Conservation (phyloP, 2,797 vertebrate species). For the Neostethus bicornis region DNA sequence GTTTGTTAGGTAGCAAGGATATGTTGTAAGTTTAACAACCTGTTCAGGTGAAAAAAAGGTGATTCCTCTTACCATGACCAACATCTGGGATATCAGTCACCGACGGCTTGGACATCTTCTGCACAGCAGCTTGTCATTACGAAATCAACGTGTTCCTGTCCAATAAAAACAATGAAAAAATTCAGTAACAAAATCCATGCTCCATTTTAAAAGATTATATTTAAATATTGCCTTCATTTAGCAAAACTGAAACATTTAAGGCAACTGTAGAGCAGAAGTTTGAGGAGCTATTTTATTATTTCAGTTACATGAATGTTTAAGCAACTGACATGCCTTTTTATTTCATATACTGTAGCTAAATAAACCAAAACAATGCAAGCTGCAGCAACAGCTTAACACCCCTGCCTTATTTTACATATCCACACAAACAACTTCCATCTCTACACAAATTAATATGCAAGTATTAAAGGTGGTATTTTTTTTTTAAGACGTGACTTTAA, state of each 20-base stretch:
- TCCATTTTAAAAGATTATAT: neutral
- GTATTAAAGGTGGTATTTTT: too few relatives aligned
- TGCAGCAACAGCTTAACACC: too few relatives aligned
- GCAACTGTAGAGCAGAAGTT: neutral
- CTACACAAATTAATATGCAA: too few relatives aligned
- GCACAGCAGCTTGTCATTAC: slow-evolving; percentile 85
- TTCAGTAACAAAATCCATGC: neutral
- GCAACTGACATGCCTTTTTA: too few relatives aligned
- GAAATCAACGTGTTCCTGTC: slow-evolving; percentile 77
- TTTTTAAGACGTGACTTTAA: too few relatives aligned
- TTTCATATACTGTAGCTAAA: too few relatives aligned
- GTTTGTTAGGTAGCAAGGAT: neutral
- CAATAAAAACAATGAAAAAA: slow-evolving; percentile 14
- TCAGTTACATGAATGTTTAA: too few relatives aligned
- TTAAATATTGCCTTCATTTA: neutral
- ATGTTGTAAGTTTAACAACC: neutral
- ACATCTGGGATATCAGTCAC: slow-evolving; percentile 85
- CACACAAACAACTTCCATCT: too few relatives aligned
- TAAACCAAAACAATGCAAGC: too few relatives aligned
- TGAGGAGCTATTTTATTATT: too few relatives aligned
- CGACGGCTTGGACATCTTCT: slow-evolving; percentile 86
- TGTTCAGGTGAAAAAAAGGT: neutral
- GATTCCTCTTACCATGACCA: slow-evolving; percentile 81
- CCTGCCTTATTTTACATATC: too few relatives aligned
- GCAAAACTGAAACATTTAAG: neutral